Evolutionary conservation across 2,797 vertebrate species (phyloP).

Genomic region (Takifugu ocellatus): DNA sequence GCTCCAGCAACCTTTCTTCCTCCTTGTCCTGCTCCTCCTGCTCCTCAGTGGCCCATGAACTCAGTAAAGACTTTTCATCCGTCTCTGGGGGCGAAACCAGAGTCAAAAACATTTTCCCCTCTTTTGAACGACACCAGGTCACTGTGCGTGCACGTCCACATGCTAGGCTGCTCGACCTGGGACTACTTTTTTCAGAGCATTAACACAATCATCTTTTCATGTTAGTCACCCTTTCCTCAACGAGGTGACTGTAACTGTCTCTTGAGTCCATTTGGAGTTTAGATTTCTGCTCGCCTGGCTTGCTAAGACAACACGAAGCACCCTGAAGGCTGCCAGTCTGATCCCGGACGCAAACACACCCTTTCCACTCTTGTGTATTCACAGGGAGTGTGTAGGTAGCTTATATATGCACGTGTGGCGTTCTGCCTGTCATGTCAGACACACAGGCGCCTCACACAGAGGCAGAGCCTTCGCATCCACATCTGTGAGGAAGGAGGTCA

Average conservation of each 20-base stretch:
- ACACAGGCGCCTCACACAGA: conserved; percentile 30
- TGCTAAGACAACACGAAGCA: conserved; percentile 29
- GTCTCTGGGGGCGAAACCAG: conserved; percentile 54
- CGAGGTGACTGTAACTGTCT: conserved; percentile 32
- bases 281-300: conserved; percentile 18
- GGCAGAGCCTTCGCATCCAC: background rate
- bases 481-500: too few species aligned
- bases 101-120: conserved; percentile 38
- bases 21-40: conserved; percentile 18
- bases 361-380: conserved; percentile 2
- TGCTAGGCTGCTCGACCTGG: background rate
- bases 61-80: conserved; percentile 47
- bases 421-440: conserved; percentile 35
- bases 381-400: conserved; percentile 23
- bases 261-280: conserved; percentile 42
- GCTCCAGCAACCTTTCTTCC: conserved; percentile 21
- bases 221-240: too few species aligned
- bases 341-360: conserved; percentile 23
- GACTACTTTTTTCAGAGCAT: too few species aligned
- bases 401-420: conserved; percentile 26
- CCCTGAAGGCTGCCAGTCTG: conserved; percentile 42
- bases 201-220: too few species aligned
- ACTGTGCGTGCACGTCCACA: conserved; percentile 4
- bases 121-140: conserved; percentile 30
- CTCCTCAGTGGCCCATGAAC: conserved; percentile 30